phyloP scores from a whole-genome alignment of 2,888 invertebrate species.

The Cartodere bifasciata region DNA sequence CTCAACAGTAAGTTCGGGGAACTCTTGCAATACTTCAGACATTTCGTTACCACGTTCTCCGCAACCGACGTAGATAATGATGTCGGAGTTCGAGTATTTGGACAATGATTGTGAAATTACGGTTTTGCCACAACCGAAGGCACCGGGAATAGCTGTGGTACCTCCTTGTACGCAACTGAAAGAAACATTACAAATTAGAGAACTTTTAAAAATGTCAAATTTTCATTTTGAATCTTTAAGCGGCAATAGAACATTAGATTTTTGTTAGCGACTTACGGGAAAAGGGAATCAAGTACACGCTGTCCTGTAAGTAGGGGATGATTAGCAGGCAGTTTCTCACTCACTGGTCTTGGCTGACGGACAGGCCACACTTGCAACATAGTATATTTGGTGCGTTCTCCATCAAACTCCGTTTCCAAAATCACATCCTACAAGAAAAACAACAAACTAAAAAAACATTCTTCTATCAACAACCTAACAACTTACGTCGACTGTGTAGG shows the following conservation, averaged over 20 bases:
- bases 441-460: constrained; percentile 4
- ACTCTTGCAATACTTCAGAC: constrained; percentile 98
- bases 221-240: neutral
- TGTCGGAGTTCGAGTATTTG: constrained; percentile 99
- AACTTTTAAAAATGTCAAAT: too few species aligned
- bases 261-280: constrained; percentile 60
- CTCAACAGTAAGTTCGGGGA: constrained; percentile 96
- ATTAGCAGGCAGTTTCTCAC: constrained; percentile 97
- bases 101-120: constrained; percentile 99
- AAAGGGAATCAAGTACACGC: constrained; percentile 93
- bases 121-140: constrained; percentile 99
- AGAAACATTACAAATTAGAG: constrained; percentile 8
- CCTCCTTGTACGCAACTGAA: constrained; percentile 92
- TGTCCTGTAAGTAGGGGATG: constrained; percentile 97
- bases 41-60: constrained; percentile 99
- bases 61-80: constrained; percentile 98
- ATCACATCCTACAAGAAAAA: constrained; percentile 64
- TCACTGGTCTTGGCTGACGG: constrained; percentile 89
- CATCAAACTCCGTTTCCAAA: constrained; percentile 97
- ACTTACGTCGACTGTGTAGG: constrained; percentile 84
- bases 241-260: neutral
- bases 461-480: neutral
- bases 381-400: constrained; percentile 77
- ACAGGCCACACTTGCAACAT: constrained; percentile 99
- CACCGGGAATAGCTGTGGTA: constrained; percentile 97